Conservation (phyloP, 2,888 invertebrate species). For the Chymomyza fuscimana region DNA sequence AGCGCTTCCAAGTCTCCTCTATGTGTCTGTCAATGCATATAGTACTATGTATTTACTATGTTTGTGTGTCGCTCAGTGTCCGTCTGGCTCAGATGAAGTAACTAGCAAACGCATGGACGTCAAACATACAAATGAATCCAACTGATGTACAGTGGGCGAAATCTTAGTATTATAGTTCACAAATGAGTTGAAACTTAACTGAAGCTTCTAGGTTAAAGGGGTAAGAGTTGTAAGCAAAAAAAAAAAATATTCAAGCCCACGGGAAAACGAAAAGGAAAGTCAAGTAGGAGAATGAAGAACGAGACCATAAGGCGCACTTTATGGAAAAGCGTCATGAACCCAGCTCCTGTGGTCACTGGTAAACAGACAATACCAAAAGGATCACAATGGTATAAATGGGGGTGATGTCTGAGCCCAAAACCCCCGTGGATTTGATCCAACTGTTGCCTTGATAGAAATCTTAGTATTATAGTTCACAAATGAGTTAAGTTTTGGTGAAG, state of each 20-base stretch:
- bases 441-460: neutral
- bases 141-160: neutral
- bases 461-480: constrained; percentile 80
- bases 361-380: too few species aligned
- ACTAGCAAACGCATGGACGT: neutral
- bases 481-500: constrained; percentile 79
- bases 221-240: too few species aligned
- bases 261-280: too few species aligned
- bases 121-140: neutral
- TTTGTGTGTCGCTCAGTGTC: neutral
- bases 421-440: too few species aligned
- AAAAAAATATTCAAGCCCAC: constrained; percentile 79
- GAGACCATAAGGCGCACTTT: too few species aligned
- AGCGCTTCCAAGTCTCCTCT: constrained; percentile 18
- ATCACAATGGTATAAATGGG: too few species aligned
- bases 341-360: too few species aligned
- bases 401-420: too few species aligned
- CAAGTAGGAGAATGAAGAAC: too few species aligned
- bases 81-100: neutral
- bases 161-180: neutral
- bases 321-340: too few species aligned
- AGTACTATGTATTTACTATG: neutral
- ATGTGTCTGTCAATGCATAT: neutral
- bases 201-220: too few species aligned
- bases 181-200: constrained; percentile 83